Percentiles rank a stretch among this genome's conserved stretches.
phyloP scores from a whole-genome alignment of 2,888 invertebrate genomes.

The Campoplex capitator region DNA sequence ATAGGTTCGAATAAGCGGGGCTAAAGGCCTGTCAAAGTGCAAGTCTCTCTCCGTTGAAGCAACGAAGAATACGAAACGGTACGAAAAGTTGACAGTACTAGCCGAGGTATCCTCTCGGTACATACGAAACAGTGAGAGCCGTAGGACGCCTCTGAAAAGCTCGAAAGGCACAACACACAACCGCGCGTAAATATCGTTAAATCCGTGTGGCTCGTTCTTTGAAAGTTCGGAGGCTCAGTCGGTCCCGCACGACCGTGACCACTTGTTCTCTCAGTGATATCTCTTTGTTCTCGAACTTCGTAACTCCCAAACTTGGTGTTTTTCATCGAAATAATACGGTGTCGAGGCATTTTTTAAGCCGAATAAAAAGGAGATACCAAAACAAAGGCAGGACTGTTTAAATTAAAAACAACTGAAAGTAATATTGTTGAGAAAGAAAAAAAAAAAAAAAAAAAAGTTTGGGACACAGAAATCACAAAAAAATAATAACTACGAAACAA shows the following conservation, averaged over 20 bases:
- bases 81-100: conserved; percentile 63
- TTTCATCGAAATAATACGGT: conserved; percentile 2
- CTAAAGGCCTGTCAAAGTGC: conserved; percentile 68
- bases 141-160: background rate
- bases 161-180: background rate
- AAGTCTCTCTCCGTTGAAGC: conserved; percentile 30
- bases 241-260: conserved; percentile 67
- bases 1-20: conserved; percentile 62
- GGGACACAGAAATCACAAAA: background rate
- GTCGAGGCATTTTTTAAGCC: background rate
- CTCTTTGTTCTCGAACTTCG: conserved; percentile 5
- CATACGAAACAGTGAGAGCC: conserved; percentile 19
- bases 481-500: conserved; percentile 28
- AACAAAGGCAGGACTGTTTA: background rate
- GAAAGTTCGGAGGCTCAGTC: conserved; percentile 59
- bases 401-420: background rate
- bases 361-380: background rate
- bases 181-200: conserved; percentile 18
- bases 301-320: background rate
- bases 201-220: conserved; percentile 35
- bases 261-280: conserved; percentile 64
- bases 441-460: background rate
- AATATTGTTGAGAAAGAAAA: too few relatives aligned
- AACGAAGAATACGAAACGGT: conserved; percentile 35
- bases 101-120: conserved; percentile 45